Base-by-base conservation (phyloP, 2,888 invertebrate species). In the Himalopsyche kuldschensis region DNA sequence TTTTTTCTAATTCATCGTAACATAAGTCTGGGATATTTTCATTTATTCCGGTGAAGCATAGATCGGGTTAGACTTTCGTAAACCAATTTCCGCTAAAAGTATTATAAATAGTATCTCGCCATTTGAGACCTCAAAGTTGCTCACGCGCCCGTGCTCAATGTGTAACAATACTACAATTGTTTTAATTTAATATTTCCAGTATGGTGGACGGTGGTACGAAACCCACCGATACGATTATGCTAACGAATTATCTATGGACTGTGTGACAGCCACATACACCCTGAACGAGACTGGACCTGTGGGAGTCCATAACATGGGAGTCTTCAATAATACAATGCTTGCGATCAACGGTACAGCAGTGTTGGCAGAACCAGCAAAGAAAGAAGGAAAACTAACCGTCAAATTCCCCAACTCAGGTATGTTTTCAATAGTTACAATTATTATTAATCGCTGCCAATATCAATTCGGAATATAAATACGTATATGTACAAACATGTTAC, bases 371-470 rank as follows among this genome's bases (percentile, higher is more conserved):
- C 88, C 88, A 0, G 87, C 87, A 0, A 89, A 89, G 55, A 89
- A 88, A 6, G 89, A 88, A 75, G 91, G 89, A 0, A 89, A 86
- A 82, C 87, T 91, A 6, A 83, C 86, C 1, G 88, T 92, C 3
- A 87, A 5, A 20, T 55, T 20, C 55, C 55, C 55, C 6, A 20
- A 1, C 10, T 3, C 55, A 86, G 0, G 24, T 47, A 79, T 79
- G 46, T 30, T 48, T 20, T 17, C 8, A 5, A 11, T 87, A 90
- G 94, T 0, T 91, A 95, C 0, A 93, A 94, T 0, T 95, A 94
- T 91, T 93, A 94, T 47, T 95, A 95, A 87, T n/a, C n/a, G 88
- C 87, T 1, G 91, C 94, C 86, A 3, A 41, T 41, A 1, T 1
- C 41, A 15, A 35, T 8, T n/a, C n/a, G n/a, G n/a, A n/a, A n/a